Base-by-base conservation (phyloP, 2,888 invertebrate genomes). In the Nomada ruficornis region DNA sequence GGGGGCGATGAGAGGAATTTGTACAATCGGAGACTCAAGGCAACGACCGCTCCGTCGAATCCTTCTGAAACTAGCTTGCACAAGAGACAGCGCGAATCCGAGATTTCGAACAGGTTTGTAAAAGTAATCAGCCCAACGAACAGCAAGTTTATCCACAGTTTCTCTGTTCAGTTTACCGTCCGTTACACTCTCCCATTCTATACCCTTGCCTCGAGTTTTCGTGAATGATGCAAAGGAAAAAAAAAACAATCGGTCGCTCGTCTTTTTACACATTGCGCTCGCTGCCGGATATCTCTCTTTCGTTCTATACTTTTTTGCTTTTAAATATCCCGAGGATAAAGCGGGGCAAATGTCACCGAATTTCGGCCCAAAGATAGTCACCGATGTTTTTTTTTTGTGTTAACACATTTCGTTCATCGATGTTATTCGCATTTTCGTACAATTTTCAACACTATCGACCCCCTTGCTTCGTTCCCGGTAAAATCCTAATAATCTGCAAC, bases 1-100 rank as follows among this genome's bases (percentile, higher is more conserved):
- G 92, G 91, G 88, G 92, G 92, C 90, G 93, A 93, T 91, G 93
- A 93, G 92, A 93, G 91, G 88, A 90, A 91, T 92, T 89, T 89
- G 83, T 88, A 89, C 89, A 87, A 88, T 89, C 90, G 91, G 87
- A 92, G 91, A 85, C 87, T 90, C 84, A 92, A 91, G 90, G 86
- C 91, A 82, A 87, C 90, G 83, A 91, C 85, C 89, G 87, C 88
- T 85, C 77, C 89, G 83, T 88, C 89, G 74, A 91, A 88, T 88
- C 80, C 86, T 88, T 90, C 89, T 71, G 89, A 90, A 87, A 82
- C 87, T 80, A 88, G 85, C 87, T 89, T 84, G 84, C 84, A 84
- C 84, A 86, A 87, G 88, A 89, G 84, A 88, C 91, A 91, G 73
- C 90, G 89, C 86, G 90, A 90, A 77, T 87, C 86, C 86, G 90